phyloP scores from a whole-genome alignment of 1,140 invertebrate species.

The Aphidius ervi region DNA sequence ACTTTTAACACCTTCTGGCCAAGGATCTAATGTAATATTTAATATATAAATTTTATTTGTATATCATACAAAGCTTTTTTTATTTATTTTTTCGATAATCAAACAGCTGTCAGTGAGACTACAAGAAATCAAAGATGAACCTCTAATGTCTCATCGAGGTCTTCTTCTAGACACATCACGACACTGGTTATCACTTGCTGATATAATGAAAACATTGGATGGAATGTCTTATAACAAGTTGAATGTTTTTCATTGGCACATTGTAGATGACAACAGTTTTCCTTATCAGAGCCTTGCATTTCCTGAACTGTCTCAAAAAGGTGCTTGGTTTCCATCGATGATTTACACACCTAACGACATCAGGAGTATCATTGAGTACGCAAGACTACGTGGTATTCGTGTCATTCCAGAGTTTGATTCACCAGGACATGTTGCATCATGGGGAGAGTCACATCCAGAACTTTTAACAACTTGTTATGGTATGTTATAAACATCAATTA shows the following conservation, averaged over 20 bases:
- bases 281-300: slow-evolving; percentile 76
- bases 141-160: slow-evolving; percentile 72
- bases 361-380: slow-evolving; percentile 69
- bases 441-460: slow-evolving; percentile 69
- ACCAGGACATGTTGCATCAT: slow-evolving; percentile 83
- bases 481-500: no score
- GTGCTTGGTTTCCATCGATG: slow-evolving; percentile 68
- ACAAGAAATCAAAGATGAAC: slow-evolving; percentile 65
- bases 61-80: slow-evolving; percentile 14
- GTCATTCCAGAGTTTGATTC: slow-evolving; percentile 90
- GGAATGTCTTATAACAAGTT: slow-evolving; percentile 86
- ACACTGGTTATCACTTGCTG: slow-evolving; percentile 68
- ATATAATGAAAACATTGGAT: slow-evolving; percentile 66
- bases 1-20: slow-evolving; percentile 54
- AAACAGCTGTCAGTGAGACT: no score
- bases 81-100: background rate
- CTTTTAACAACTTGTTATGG: slow-evolving; percentile 73
- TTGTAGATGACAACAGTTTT: slow-evolving; percentile 88
- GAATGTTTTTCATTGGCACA: slow-evolving; percentile 94
- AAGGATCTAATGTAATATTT: slow-evolving; percentile 48
- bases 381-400: slow-evolving; percentile 76
- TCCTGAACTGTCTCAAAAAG: slow-evolving; percentile 67
- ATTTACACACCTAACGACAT: slow-evolving; percentile 69
- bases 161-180: slow-evolving; percentile 78
- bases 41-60: background rate